Conservation (phyloP, 2,113 vertebrate genomes). For the Spheniscus mendiculus region DNA sequence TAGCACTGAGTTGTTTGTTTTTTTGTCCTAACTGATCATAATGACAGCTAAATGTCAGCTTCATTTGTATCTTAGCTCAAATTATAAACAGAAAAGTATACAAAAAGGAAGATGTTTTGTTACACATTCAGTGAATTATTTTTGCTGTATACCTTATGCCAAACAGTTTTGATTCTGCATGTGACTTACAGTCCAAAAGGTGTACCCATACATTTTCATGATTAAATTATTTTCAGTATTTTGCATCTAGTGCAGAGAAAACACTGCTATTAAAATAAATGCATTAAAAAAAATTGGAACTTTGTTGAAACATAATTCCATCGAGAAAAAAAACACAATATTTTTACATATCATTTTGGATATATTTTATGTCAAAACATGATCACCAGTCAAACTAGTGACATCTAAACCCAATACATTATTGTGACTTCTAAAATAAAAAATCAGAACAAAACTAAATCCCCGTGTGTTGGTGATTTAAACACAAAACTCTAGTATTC, state of each 20-base stretch:
- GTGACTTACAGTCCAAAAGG: not conserved
- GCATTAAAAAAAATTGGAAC: not conserved
- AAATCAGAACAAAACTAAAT: slow-evolving; percentile 88
- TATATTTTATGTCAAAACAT: slow-evolving; percentile 64
- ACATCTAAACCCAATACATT: slow-evolving; percentile 63
- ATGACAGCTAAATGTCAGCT: slow-evolving; percentile 47
- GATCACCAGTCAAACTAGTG: slow-evolving; percentile 45
- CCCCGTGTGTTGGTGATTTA: slow-evolving; percentile 80
- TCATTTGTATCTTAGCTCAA: not conserved
- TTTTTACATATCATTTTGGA: slow-evolving; percentile 43
- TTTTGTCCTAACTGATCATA: not conserved
- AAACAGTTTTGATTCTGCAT: not conserved
- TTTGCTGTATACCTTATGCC: not conserved
- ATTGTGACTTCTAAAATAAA: slow-evolving; percentile 80
- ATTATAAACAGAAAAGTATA: not conserved
- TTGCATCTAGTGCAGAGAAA: slow-evolving; percentile 44
- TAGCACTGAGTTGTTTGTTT: not conserved
- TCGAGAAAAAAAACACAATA: not conserved
- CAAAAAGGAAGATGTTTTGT: not conserved
- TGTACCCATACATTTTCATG: not conserved
- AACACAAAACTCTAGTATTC: slow-evolving; percentile 85
- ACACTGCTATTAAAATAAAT: slow-evolving; percentile 40
- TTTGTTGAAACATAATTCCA: not conserved
- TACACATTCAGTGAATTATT: not conserved
- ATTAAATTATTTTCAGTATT: not conserved